Percentiles rank a stretch among this genome's conserved stretches.
Conservation (phyloP, 2,113 vertebrate genomes). For the Alligator mississippiensis region DNA sequence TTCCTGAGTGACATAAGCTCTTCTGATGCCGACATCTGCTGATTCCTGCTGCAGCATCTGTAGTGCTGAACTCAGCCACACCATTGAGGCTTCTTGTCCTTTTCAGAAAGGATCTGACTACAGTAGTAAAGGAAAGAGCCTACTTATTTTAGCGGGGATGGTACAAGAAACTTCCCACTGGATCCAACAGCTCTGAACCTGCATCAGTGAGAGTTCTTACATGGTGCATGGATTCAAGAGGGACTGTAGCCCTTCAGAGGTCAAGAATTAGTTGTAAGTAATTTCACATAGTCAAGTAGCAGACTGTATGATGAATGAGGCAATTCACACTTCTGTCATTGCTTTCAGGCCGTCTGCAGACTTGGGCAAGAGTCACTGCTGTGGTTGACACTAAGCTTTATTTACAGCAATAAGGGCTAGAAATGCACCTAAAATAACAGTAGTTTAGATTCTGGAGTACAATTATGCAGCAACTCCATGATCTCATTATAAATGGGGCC, state of each 20-base stretch:
- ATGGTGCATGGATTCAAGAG: neutral
- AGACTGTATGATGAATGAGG: conserved; percentile 1
- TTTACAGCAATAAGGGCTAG: conserved; percentile 11
- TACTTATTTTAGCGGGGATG: neutral
- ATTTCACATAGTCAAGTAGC: neutral
- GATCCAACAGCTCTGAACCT: neutral
- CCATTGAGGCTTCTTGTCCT: neutral
- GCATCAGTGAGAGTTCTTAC: neutral
- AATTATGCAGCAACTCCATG: neutral
- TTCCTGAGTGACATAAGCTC: neutral
- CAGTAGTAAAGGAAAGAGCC: neutral
- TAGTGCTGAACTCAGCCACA: neutral
- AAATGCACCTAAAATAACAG: conserved; percentile 5
- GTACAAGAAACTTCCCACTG: neutral
- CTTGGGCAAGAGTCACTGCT: conserved; percentile 26
- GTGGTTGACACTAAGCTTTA: neutral
- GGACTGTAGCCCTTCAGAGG: neutral
- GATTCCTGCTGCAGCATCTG: neutral
- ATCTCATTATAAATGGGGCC: neutral
- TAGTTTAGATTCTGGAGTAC: neutral
- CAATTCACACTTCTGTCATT: conserved; percentile 15
- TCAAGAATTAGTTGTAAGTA: neutral
- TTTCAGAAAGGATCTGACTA: neutral
- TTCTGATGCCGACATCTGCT: neutral
- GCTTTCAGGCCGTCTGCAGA: neutral